Evolutionary conservation across 1,140 invertebrate species (phyloP).

Genomic region (Diploscapter pachys): DNA sequence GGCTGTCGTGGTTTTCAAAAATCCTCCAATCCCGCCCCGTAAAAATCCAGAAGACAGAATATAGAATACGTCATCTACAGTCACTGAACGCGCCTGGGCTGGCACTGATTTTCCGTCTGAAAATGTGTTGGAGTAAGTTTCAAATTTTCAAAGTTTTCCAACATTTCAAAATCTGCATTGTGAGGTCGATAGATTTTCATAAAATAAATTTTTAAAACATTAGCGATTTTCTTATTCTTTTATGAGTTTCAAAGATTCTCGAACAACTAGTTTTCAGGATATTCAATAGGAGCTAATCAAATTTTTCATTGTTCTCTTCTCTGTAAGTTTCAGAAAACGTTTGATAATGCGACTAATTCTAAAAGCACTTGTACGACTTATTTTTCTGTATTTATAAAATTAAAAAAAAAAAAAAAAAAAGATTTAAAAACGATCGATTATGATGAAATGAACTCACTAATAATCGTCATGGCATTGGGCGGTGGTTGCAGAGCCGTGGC

Average conservation of each 20-base stretch:
- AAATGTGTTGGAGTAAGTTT: neutral
- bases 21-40: neutral
- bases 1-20: conserved; percentile 71
- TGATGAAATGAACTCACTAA: no score
- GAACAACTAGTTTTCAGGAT: neutral
- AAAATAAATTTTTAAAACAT: no score
- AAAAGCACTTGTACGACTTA: no score
- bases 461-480: no score
- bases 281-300: neutral
- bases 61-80: conserved; percentile 1
- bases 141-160: neutral
- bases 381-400: no score
- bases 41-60: neutral
- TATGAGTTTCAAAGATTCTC: neutral
- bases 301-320: no score
- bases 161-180: no score
- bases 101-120: neutral
- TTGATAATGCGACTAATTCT: no score
- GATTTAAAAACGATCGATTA: no score
- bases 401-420: no score
- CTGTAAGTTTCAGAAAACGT: neutral
- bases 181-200: neutral
- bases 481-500: conserved; percentile 21
- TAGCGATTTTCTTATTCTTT: no score
- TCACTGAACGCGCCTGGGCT: neutral